Conservation (phyloP, 2,113 vertebrate species). For the Osmerus mordax region DNA sequence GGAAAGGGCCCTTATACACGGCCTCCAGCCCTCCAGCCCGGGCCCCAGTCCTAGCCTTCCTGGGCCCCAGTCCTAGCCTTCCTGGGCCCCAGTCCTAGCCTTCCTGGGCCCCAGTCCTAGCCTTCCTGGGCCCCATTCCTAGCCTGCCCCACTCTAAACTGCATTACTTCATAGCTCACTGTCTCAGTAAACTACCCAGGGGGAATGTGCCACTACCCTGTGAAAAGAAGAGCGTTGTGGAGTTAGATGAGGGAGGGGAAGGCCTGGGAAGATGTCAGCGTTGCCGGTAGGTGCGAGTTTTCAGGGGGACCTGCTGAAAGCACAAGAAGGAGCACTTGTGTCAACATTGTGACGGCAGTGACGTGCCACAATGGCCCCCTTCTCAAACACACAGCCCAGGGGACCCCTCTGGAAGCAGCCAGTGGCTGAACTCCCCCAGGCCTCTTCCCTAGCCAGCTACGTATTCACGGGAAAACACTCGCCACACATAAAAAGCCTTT, state of each 20-base stretch:
- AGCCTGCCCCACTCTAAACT: constrained; percentile 32
- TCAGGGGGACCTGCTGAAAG: constrained; percentile 65
- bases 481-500: constrained; percentile 15
- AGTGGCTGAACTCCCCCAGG: neutral
- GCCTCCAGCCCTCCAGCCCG: too few species aligned
- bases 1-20: too few species aligned
- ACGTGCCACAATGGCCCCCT: constrained; percentile 52
- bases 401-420: constrained; percentile 37
- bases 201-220: constrained; percentile 56
- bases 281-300: constrained; percentile 58
- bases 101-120: too few species aligned
- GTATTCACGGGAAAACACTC: constrained; percentile 31
- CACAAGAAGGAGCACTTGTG: constrained; percentile 70
- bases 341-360: constrained; percentile 57
- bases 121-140: constrained; percentile 44
- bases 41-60: too few species aligned
- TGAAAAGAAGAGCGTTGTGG: constrained; percentile 23
- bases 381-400: constrained; percentile 36
- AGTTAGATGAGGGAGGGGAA: constrained; percentile 4
- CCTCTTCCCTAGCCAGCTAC: neutral
- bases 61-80: constrained; percentile 52
- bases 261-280: neutral
- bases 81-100: too few species aligned
- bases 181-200: constrained; percentile 47
- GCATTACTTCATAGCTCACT: too few species aligned